A percentile compares a stretch with the other conserved stretches of the same genome.
These are phyloP conservation scores for Biston betularia DNA, from an alignment of 2,888 invertebrate genomes.

Conservation along the genomic window DNA sequence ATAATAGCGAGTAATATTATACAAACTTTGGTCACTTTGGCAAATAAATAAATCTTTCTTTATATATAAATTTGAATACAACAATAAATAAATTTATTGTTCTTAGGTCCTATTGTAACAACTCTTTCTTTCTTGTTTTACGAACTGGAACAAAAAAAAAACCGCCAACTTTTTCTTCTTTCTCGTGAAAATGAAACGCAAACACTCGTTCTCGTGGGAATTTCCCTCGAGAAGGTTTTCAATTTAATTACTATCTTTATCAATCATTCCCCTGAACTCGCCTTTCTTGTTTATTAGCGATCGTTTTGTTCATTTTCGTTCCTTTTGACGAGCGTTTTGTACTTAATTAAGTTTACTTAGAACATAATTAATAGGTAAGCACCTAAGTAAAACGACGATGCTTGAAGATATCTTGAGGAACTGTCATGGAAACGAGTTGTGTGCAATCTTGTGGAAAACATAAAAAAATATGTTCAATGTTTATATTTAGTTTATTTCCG, in stretches of 20 bases:
- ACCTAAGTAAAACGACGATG: background rate
- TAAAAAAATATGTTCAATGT: too few species aligned
- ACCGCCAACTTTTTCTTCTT: slow-evolving; percentile 7
- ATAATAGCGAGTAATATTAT: too few species aligned
- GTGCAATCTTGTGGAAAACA: too few species aligned
- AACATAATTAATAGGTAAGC: background rate
- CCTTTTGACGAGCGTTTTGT: slow-evolving; percentile 16
- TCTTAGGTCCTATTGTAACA: too few species aligned
- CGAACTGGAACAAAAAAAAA: background rate
- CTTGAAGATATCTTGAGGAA: background rate
- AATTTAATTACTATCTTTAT: slow-evolving; percentile 29
- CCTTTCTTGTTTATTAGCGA: slow-evolving; percentile 9
- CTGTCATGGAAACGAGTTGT: background rate
- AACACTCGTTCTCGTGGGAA: slow-evolving; percentile 11
- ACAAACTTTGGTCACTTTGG: too few species aligned
- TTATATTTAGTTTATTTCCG: too few species aligned
- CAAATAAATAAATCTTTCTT: too few species aligned
- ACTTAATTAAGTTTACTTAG: slow-evolving; percentile 7
- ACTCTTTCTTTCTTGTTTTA: background rate
- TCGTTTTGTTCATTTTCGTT: slow-evolving; percentile 11
- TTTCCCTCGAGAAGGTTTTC: slow-evolving; percentile 15
- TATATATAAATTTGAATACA: too few species aligned
- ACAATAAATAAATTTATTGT: too few species aligned
- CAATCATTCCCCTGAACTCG: slow-evolving; percentile 18
- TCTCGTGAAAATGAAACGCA: slow-evolving; percentile 18